Conservation (phyloP, 1,140 invertebrate genomes). For the Piezodorus guildinii region DNA sequence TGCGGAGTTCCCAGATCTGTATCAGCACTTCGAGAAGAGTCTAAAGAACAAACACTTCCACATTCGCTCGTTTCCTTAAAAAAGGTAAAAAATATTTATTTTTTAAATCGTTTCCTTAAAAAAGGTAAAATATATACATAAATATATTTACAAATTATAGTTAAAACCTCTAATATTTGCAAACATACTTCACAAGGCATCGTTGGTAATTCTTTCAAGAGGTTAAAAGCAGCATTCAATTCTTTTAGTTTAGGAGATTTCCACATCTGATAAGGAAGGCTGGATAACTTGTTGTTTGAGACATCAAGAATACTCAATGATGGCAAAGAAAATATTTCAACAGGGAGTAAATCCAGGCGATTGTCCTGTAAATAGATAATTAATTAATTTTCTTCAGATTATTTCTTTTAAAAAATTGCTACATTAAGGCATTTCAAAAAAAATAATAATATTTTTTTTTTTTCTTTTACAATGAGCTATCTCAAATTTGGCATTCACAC, state of each 20-base stretch:
- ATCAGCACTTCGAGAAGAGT: slow-evolving; percentile 27
- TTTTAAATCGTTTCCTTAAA: too few species aligned
- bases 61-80: slow-evolving; percentile 28
- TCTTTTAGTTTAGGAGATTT: slow-evolving; percentile 76
- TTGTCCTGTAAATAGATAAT: slow-evolving; percentile 61
- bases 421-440: too few species aligned
- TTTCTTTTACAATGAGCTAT: too few species aligned
- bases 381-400: too few species aligned
- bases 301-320: slow-evolving; percentile 72
- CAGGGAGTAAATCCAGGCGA: slow-evolving; percentile 63
- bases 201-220: slow-evolving; percentile 68
- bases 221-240: slow-evolving; percentile 82
- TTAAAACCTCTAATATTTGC: not conserved
- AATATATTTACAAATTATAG: not conserved
- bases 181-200: slow-evolving; percentile 30
- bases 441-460: too few species aligned
- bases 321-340: slow-evolving; percentile 70
- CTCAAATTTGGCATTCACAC: too few species aligned
- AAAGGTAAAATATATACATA: slow-evolving; percentile 7
- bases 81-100: slow-evolving; percentile 12
- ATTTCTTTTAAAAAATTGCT: too few species aligned
- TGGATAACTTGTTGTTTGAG: slow-evolving; percentile 86
- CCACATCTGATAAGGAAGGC: slow-evolving; percentile 80
- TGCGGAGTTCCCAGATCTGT: slow-evolving; percentile 21
- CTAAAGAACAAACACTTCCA: slow-evolving; percentile 29